Conservation (phyloP, 2,888 invertebrate species). For the Exocentrus adspersus region DNA sequence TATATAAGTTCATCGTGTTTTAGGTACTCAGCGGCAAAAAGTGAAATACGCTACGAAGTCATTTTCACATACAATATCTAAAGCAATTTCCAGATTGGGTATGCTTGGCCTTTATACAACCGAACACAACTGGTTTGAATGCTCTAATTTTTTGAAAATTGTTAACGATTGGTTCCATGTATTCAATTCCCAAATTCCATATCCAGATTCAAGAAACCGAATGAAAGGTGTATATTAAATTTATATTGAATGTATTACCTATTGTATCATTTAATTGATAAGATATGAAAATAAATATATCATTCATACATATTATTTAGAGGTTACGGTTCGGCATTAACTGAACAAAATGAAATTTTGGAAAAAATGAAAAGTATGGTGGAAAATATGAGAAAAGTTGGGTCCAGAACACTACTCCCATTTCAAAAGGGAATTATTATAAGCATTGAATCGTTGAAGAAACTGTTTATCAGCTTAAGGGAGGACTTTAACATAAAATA, state of each 20-base stretch:
- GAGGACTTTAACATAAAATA: conserved; percentile 32
- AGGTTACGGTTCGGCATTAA: conserved; percentile 38
- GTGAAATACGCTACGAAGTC: conserved; percentile 45
- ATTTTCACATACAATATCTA: conserved; percentile 47
- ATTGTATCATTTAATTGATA: no score
- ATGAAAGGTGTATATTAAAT: no score
- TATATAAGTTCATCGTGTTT: no score
- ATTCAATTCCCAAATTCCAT: conserved; percentile 38
- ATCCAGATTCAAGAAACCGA: conserved; percentile 36
- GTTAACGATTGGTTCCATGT: conserved; percentile 46
- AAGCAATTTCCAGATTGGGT: conserved; percentile 37
- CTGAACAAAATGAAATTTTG: conserved; percentile 42
- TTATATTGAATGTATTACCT: no score
- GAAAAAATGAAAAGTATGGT: conserved; percentile 33
- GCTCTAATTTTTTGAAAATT: conserved; percentile 35
- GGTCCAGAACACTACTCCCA: conserved; percentile 33
- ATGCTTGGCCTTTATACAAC: conserved; percentile 30
- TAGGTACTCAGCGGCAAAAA: conserved; percentile 37
- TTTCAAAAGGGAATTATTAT: conserved; percentile 45
- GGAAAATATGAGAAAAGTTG: conserved; percentile 31
- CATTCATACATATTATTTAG: no score
- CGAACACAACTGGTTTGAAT: conserved; percentile 40
- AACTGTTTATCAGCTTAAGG: conserved; percentile 28
- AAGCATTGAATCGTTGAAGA: conserved; percentile 30
- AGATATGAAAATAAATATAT: no score